Conservation (phyloP, 2,113 vertebrate genomes). For the Semicossyphus pulcher region DNA sequence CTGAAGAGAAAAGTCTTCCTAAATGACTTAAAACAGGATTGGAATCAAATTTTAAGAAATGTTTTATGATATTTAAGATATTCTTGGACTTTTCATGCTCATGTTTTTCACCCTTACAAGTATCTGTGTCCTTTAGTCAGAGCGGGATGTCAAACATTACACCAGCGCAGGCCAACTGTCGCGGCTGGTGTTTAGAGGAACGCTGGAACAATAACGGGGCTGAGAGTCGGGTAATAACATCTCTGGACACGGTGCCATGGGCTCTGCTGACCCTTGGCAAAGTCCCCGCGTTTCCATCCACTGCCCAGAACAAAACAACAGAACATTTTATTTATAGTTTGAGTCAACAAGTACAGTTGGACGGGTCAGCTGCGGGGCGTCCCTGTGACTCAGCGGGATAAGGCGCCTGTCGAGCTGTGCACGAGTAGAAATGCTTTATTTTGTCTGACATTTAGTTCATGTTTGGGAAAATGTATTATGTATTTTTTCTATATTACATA, state of each 20-base stretch:
- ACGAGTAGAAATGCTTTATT: background rate
- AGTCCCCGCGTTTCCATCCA: constrained; percentile 49
- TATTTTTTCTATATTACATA: too few relatives aligned
- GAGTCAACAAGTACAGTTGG: constrained; percentile 48
- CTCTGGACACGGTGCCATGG: constrained; percentile 33
- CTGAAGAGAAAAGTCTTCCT: too few relatives aligned
- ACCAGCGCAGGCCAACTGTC: constrained; percentile 28
- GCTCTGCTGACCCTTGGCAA: constrained; percentile 61
- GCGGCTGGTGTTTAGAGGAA: constrained; percentile 24
- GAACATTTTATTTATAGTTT: constrained; percentile 52
- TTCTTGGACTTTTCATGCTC: background rate
- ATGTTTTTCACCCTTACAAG: background rate
- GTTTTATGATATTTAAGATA: background rate
- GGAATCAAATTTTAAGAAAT: too few relatives aligned
- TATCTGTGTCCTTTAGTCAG: background rate
- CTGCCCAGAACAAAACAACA: constrained; percentile 58
- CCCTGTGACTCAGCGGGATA: constrained; percentile 11
- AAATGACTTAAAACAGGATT: too few relatives aligned
- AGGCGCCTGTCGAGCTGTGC: background rate
- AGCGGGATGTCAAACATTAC: constrained; percentile 20
- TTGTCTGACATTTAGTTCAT: too few relatives aligned
- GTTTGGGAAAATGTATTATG: too few relatives aligned
- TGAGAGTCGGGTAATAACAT: constrained; percentile 51
- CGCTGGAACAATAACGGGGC: constrained; percentile 15
- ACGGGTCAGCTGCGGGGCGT: constrained; percentile 15